Conservation (phyloP, 2,888 invertebrate genomes). For the Microdon myrmicae region DNA sequence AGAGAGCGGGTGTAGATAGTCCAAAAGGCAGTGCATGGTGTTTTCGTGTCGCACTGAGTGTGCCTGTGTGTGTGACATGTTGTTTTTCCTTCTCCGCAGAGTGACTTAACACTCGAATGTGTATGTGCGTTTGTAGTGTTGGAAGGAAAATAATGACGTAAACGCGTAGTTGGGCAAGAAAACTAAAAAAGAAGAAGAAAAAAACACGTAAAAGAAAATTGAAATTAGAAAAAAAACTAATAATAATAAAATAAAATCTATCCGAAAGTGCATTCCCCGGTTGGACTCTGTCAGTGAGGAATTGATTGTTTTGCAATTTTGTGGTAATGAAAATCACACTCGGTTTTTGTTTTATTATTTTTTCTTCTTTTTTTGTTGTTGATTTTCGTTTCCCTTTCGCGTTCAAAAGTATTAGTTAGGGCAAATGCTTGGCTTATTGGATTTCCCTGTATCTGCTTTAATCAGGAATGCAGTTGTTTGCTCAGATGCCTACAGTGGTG, state of each 20-base stretch:
- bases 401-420: too few species aligned
- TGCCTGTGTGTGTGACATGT: constrained; percentile 15
- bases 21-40: too few species aligned
- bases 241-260: constrained; percentile 15
- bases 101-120: too few species aligned
- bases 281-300: constrained; percentile 7
- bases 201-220: not conserved
- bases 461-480: not conserved
- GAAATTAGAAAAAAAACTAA: constrained; percentile 2
- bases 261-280: constrained; percentile 26
- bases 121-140: constrained; percentile 8
- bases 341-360: not conserved
- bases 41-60: constrained; percentile 7
- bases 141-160: constrained; percentile 46
- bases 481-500: not conserved
- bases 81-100: too few species aligned
- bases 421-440: too few species aligned
- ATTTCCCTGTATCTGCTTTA: constrained; percentile 1
- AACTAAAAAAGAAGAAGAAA: constrained; percentile 12
- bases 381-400: too few species aligned
- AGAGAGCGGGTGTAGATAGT: constrained; percentile 42
- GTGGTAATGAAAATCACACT: constrained; percentile 19
- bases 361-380: not conserved
- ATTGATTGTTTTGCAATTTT: constrained; percentile 21
- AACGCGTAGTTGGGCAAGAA: constrained; percentile 32